These are phyloP conservation scores for Euleptes europaea DNA, from an alignment of 2,113 vertebrate species.

Conservation along the genomic window DNA sequence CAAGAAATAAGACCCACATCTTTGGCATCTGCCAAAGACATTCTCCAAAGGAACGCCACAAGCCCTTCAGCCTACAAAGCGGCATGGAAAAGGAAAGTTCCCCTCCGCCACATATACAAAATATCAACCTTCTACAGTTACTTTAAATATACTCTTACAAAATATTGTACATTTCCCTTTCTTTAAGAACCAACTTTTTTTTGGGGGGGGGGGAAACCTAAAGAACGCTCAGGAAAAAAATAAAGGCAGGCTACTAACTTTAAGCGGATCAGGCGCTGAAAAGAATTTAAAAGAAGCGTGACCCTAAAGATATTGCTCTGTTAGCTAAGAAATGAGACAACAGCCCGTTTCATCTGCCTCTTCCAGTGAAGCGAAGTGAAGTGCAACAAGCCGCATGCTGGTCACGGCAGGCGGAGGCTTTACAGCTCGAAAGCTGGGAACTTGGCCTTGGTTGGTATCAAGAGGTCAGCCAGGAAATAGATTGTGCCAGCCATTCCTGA, in stretches of 20 bases:
- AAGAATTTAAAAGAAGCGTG: conserved; percentile 30
- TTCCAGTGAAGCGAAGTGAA: neutral
- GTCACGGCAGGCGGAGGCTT: conserved; percentile 40
- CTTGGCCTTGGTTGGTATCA: conserved; percentile 86
- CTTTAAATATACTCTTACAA: conserved; percentile 36
- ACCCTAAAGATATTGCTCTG: conserved; percentile 25
- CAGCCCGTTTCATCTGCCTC: conserved; percentile 13
- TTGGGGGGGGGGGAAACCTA: conserved; percentile 14
- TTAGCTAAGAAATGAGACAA: conserved; percentile 5
- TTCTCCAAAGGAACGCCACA: conserved; percentile 25
- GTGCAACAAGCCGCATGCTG: conserved; percentile 32
- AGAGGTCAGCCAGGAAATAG: conserved; percentile 92
- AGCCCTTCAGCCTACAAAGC: conserved; percentile 26
- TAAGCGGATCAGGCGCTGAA: conserved; percentile 3
- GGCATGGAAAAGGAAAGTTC: conserved; percentile 30
- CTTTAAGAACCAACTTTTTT: conserved; percentile 17
- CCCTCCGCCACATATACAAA: conserved; percentile 28
- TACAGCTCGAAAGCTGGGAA: conserved; percentile 94
- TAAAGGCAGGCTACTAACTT: conserved; percentile 7
- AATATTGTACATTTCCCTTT: conserved; percentile 35
- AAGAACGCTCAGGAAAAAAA: conserved; percentile 23
- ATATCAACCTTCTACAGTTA: conserved; percentile 33
- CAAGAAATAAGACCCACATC: conserved; percentile 28
- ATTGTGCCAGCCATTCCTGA: conserved; percentile 97
- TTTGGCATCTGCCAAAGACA: conserved; percentile 27